Evolutionary conservation across 2,113 vertebrate genomes (phyloP).

Genomic region (Elgaria multicarinata): DNA sequence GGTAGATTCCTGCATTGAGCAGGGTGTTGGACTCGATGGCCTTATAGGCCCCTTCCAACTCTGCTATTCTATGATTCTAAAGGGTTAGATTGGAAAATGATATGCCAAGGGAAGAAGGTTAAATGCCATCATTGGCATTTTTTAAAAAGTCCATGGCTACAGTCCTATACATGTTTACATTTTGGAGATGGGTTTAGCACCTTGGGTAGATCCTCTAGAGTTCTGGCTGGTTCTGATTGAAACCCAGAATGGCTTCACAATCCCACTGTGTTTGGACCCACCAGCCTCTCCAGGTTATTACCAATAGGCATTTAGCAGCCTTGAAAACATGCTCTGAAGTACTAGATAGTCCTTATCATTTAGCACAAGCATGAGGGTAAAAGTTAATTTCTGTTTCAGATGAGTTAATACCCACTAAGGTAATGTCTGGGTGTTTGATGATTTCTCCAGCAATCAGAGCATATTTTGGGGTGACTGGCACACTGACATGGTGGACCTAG

Average conservation of each 20-base stretch:
- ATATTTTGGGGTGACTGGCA: background rate
- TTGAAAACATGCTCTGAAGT: background rate
- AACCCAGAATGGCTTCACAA: too few relatives aligned
- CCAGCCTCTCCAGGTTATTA: too few relatives aligned
- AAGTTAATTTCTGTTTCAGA: background rate
- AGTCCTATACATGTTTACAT: background rate
- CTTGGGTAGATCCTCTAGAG: too few relatives aligned
- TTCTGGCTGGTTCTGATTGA: too few relatives aligned
- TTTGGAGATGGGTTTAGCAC: background rate
- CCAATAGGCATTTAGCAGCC: background rate
- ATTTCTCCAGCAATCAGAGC: background rate
- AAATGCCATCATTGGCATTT: background rate
- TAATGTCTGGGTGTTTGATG: background rate
- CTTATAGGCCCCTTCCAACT: too few relatives aligned
- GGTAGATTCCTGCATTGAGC: too few relatives aligned
- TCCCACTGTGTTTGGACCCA: too few relatives aligned
- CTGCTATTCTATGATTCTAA: too few relatives aligned
- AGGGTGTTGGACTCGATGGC: too few relatives aligned
- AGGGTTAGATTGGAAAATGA: background rate
- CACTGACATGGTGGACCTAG: too few relatives aligned
- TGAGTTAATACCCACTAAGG: background rate
- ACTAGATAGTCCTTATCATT: background rate
- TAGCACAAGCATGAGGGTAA: background rate
- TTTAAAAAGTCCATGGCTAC: too few relatives aligned
- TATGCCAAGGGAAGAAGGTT: background rate